These are phyloP conservation scores for Squalus acanthias DNA, from an alignment of 2,797 vertebrate species.

Conservation along the genomic window DNA sequence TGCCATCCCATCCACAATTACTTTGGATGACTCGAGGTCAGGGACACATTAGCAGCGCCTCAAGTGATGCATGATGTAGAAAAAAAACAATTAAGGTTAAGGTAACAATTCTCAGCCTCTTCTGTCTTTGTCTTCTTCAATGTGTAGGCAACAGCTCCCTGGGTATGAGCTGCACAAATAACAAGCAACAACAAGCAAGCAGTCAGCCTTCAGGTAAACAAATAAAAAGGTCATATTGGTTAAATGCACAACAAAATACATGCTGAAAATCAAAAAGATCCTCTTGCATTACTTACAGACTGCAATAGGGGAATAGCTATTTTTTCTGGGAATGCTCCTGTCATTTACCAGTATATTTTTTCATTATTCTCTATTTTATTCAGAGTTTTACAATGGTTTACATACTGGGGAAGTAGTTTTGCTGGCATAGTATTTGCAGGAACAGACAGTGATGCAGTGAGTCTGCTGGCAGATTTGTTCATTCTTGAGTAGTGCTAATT, in stretches of 20 bases:
- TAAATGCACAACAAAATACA: background rate
- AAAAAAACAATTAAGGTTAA: conserved; percentile 23
- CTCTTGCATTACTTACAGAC: background rate
- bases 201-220: conserved; percentile 23
- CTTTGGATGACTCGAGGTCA: conserved; percentile 19
- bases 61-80: conserved; percentile 2
- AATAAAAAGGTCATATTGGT: background rate
- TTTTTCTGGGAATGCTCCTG: background rate
- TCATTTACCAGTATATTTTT: background rate
- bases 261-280: background rate
- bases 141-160: background rate
- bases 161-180: background rate
- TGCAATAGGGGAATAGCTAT: background rate
- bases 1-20: background rate
- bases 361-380: background rate
- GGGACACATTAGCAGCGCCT: background rate
- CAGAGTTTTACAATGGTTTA: background rate
- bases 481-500: background rate
- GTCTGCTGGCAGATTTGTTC: background rate
- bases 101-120: conserved; percentile 23
- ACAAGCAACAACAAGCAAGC: conserved; percentile 10
- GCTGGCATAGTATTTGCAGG: background rate
- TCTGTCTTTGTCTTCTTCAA: conserved; percentile 13
- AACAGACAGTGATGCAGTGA: background rate
- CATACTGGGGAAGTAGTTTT: background rate